Evolutionary conservation across 2,797 vertebrate genomes (phyloP).

Genomic region (Chaunax sp.): DNA sequence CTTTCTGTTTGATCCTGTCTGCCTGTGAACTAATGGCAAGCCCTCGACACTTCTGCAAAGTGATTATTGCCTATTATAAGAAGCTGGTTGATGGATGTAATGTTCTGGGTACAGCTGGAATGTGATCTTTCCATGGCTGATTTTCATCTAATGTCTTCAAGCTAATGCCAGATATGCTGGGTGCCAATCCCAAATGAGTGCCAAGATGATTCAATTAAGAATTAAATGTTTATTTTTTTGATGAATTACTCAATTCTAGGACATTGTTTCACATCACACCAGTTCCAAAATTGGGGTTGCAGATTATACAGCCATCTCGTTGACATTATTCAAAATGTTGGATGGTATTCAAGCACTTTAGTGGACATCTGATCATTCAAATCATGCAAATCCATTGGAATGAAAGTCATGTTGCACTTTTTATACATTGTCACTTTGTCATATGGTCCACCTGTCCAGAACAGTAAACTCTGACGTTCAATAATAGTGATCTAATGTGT

Average conservation of each 20-base stretch:
- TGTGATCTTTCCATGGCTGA: slow-evolving; percentile 14
- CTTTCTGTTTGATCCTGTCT: slow-evolving; percentile 14
- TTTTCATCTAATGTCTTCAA: slow-evolving; percentile 11
- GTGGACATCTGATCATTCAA: slow-evolving; percentile 29
- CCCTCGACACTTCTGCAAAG: background rate
- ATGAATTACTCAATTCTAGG: slow-evolving; percentile 20
- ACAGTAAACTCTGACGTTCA: background rate
- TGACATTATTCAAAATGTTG: slow-evolving; percentile 22
- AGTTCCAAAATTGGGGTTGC: slow-evolving; percentile 15
- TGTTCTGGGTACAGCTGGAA: background rate
- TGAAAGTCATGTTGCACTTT: slow-evolving; percentile 17
- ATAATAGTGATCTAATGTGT: slow-evolving; percentile 1
- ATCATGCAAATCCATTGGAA: slow-evolving; percentile 14
- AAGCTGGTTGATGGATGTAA: slow-evolving; percentile 6
- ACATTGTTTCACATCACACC: slow-evolving; percentile 14
- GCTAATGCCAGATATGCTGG: slow-evolving; percentile 7
- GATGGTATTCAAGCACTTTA: slow-evolving; percentile 29
- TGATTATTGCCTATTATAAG: slow-evolving; percentile 4
- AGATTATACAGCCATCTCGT: slow-evolving; percentile 20
- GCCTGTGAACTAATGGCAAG: slow-evolving; percentile 1
- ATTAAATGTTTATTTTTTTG: slow-evolving; percentile 24
- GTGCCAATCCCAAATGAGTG: slow-evolving; percentile 18
- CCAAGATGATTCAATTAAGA: background rate
- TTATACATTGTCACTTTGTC: slow-evolving; percentile 1
- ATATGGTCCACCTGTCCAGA: background rate